Percentiles rank a stretch among this genome's conserved stretches.
phyloP scores from a whole-genome alignment of 1,140 invertebrate species.

The Trachelipus rathkii region DNA sequence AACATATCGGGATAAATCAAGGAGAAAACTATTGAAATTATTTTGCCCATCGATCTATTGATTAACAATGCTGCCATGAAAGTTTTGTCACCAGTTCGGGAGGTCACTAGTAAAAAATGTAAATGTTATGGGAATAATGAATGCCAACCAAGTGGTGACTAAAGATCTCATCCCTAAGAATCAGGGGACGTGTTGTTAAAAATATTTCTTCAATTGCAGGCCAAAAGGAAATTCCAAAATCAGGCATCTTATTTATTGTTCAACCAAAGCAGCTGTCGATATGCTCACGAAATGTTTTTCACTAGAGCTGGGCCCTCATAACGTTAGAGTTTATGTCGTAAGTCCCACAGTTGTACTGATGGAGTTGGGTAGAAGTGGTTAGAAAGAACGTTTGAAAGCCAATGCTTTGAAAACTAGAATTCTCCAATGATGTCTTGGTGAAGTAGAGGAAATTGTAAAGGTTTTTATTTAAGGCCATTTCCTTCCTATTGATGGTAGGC shows the following conservation, averaged over 20 bases:
- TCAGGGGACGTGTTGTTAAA: constrained; percentile 80
- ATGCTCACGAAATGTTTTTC: constrained; percentile 67
- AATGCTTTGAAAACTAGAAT: constrained; percentile 69
- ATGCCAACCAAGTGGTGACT: constrained; percentile 74
- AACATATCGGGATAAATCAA: constrained; percentile 68
- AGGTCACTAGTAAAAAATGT: constrained; percentile 64
- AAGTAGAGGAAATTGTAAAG: constrained; percentile 80
- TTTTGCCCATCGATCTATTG: constrained; percentile 66
- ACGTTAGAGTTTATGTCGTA: constrained; percentile 81
- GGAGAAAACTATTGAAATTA: constrained; percentile 55
- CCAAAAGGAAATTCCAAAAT: constrained; percentile 61
- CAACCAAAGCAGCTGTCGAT: constrained; percentile 62
- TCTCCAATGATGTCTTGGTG: constrained; percentile 68
- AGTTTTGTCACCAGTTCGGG: constrained; percentile 60
- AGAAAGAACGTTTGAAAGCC: constrained; percentile 73
- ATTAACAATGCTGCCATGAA: constrained; percentile 73
- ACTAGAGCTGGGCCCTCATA: constrained; percentile 73
- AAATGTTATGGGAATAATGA: constrained; percentile 79
- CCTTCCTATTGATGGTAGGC: constrained; percentile 80
- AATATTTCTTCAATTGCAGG: constrained; percentile 75
- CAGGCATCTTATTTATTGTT: constrained; percentile 73
- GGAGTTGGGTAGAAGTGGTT: constrained; percentile 74
- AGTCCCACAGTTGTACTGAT: constrained; percentile 91
- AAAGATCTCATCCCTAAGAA: constrained; percentile 65
- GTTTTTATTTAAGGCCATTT: constrained; percentile 68